Conservation (phyloP, 2,113 vertebrate species). For the Nothocercus julius region DNA sequence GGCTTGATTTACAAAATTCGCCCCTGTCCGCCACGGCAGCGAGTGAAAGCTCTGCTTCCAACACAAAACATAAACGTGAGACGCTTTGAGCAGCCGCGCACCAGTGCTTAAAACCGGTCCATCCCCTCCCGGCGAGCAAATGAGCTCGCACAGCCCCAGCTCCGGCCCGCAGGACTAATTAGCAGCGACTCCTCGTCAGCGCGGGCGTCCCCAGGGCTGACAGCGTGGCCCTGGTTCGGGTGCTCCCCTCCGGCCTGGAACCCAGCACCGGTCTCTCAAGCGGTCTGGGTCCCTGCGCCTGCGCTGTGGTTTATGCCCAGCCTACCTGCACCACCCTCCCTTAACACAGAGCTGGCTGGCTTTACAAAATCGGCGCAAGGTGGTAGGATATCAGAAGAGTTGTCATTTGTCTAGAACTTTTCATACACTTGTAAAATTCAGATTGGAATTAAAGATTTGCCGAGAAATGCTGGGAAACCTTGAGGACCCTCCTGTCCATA, state of each 20-base stretch:
- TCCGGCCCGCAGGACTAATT: background rate
- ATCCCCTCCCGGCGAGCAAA: background rate
- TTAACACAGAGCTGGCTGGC: background rate
- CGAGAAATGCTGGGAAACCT: background rate
- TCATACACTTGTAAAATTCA: background rate
- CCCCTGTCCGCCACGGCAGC: background rate
- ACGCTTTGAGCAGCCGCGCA: background rate
- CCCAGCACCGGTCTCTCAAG: background rate
- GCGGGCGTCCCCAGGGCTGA: background rate
- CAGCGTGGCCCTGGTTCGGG: accelerated
- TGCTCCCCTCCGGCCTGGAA: background rate
- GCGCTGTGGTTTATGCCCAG: background rate
- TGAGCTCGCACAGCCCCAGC: background rate
- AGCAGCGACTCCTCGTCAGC: background rate
- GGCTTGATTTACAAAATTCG: background rate
- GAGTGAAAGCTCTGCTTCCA: background rate
- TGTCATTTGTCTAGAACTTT: background rate
- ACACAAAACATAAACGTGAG: background rate
- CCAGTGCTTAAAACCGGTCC: background rate
- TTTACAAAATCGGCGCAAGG: background rate
- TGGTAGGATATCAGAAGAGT: background rate
- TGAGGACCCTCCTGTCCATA: background rate
- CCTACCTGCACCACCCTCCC: too few relatives aligned
- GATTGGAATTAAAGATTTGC: background rate
- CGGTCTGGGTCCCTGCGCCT: background rate